Conservation (phyloP, 2,113 vertebrate genomes). For the Xiphophorus hellerii region DNA sequence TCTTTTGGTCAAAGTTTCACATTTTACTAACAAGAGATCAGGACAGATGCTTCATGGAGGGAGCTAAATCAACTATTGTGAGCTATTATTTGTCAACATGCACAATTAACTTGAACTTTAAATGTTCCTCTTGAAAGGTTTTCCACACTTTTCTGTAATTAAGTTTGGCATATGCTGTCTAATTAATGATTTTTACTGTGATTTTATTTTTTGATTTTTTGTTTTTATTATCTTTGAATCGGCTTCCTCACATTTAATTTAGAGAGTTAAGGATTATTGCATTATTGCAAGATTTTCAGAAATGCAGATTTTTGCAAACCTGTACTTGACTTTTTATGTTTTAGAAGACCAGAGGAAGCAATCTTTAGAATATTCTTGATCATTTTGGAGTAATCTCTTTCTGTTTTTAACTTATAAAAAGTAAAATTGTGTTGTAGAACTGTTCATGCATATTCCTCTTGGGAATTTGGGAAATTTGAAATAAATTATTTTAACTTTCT, state of each 20-base stretch:
- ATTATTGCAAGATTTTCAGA: too few species aligned
- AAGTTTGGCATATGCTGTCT: neutral
- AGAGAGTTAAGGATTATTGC: too few species aligned
- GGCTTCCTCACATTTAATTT: neutral
- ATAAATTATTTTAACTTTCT: too few species aligned
- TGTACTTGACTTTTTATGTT: too few species aligned
- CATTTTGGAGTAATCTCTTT: neutral
- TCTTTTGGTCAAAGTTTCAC: neutral
- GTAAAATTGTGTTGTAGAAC: too few species aligned
- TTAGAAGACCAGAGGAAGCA: too few species aligned
- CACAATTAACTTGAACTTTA: slow-evolving; percentile 1
- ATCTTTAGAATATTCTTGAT: neutral
- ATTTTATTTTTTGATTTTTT: neutral
- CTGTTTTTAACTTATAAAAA: too few species aligned
- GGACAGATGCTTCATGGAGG: slow-evolving; percentile 16
- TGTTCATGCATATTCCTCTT: too few species aligned
- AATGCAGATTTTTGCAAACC: too few species aligned
- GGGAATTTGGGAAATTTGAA: too few species aligned
- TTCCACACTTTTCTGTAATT: neutral
- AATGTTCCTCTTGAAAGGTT: slow-evolving; percentile 2
- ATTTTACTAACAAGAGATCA: neutral
- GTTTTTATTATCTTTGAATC: neutral
- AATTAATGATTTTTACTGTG: neutral
- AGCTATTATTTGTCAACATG: slow-evolving; percentile 8
- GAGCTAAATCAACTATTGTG: slow-evolving; percentile 20